Base-by-base conservation (phyloP, 2,888 invertebrate genomes). In the Drosophila nigricruria region DNA sequence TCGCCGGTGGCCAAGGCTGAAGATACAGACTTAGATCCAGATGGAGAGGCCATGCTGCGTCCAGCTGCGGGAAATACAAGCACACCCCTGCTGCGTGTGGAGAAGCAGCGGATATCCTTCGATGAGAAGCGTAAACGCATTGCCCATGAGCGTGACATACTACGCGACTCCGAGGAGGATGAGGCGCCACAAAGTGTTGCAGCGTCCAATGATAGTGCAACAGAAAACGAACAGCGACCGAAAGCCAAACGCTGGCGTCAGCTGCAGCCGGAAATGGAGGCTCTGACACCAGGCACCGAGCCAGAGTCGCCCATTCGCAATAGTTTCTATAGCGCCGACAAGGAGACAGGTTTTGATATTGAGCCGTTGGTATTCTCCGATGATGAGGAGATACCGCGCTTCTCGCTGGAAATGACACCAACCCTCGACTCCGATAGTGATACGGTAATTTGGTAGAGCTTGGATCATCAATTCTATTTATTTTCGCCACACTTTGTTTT, bases 321-420 rank as follows among this genome's bases (percentile, higher is more conserved):
- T 82, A 95, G 95, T 91, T 95, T 95, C 91, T 94, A 94, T 90
- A 94, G 94, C 63, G 94, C 94, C 68, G 95, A 95, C 82, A 95
- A 94, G 89, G 95, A 95, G 82, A 66, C 90, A 42, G 94, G 94
- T 57, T 92, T 86, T 58, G 95, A 95, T 80, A 78, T 88, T 42
- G 95, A 95, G 77, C 93, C 93, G 60, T 89, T 95, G 71, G 94
- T 94, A 75, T 95, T 95, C 91, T 95, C 95, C 63, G 95, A 94
- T 78, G 95, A 95, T 87, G 94, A 94, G 66, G 94, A 94, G 80
- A 93, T 94, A 82, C 92, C 92, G 77, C 91, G 92, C 71, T 92
- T 92, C 88, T 93, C 93, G 61, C 70, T 91, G 89, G 93, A 93
- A 92, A 92, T 92, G 91, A 90, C 92, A 90, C 91, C 92, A 88